phyloP scores from a whole-genome alignment of 2,113 vertebrate species.

The Anser cygnoides region DNA sequence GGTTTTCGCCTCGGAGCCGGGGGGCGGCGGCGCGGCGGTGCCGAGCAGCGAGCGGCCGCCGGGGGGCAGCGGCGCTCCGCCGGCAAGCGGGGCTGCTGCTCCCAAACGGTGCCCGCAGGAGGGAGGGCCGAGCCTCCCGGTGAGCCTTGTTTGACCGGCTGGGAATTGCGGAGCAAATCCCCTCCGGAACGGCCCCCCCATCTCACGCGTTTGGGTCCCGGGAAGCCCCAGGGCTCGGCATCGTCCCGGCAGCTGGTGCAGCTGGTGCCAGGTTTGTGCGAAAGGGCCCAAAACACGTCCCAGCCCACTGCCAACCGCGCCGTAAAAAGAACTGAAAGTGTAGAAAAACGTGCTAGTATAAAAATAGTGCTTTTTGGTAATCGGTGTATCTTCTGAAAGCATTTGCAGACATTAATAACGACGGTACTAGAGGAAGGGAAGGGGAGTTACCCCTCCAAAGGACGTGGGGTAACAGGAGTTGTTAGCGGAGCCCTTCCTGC shows the following conservation, averaged over 20 bases:
- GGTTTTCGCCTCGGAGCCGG: too few relatives aligned
- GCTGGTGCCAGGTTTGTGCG: not conserved
- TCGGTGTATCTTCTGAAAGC: rapidly evolving
- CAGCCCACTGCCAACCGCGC: not conserved
- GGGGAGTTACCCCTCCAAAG: too few relatives aligned
- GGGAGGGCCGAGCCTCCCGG: not conserved
- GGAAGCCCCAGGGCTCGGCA: not conserved
- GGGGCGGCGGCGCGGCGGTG: too few relatives aligned
- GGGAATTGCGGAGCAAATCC: not conserved
- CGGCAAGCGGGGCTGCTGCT: not conserved
- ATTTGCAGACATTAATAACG: not conserved
- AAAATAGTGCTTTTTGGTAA: not conserved
- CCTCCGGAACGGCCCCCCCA: not conserved
- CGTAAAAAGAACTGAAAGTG: too few relatives aligned
- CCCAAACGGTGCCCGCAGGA: not conserved
- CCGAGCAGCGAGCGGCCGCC: too few relatives aligned
- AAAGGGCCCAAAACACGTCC: too few relatives aligned
- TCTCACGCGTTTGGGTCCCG: not conserved
- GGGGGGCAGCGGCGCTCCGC: not conserved
- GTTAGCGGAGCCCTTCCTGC: rapidly evolving
- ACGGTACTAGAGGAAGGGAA: too few relatives aligned
- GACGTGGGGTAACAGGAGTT: not conserved
- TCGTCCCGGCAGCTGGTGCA: not conserved
- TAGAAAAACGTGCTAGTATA: not conserved
- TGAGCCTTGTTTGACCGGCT: not conserved